Evolutionary conservation across 2,888 invertebrate genomes (phyloP).

Genomic region (Suillia variegata): DNA sequence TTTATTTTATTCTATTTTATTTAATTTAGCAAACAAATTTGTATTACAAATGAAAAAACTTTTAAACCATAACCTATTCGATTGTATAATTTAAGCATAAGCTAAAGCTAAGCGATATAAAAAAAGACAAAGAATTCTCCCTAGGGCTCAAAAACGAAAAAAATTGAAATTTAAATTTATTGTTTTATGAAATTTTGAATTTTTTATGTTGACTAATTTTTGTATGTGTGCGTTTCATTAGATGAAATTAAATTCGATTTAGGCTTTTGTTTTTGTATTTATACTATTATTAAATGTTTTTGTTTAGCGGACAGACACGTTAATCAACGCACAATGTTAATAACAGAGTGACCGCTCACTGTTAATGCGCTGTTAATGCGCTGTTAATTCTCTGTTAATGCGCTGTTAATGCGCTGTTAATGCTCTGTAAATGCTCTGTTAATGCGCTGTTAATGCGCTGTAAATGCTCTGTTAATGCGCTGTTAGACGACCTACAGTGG

Average conservation of each 20-base stretch:
- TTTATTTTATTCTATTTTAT: conserved; percentile 3
- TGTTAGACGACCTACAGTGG: too few relatives aligned
- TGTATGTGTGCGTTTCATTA: conserved; percentile 39
- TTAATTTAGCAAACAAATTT: conserved; percentile 9
- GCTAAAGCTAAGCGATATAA: conserved; percentile 22
- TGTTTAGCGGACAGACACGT: too few relatives aligned
- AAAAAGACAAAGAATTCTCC: conserved; percentile 55
- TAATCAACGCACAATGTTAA: too few relatives aligned
- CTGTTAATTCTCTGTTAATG: too few relatives aligned
- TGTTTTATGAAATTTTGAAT: conserved; percentile 26
- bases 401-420: too few relatives aligned
- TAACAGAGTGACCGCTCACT: too few relatives aligned
- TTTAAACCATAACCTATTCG: conserved; percentile 16
- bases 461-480: too few relatives aligned
- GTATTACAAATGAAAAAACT: conserved; percentile 22
- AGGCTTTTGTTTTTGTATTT: not conserved
- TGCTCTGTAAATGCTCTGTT: too few relatives aligned
- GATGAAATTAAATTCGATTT: conserved; percentile 45
- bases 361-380: too few relatives aligned
- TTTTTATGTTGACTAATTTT: conserved; percentile 13
- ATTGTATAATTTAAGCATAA: conserved; percentile 39
- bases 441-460: too few relatives aligned
- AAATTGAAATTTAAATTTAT: conserved; percentile 36
- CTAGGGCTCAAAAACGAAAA: conserved; percentile 54
- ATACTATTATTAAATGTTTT: not conserved